Evolutionary conservation across 2,797 vertebrate species (phyloP).

Genomic region (Sebastes taczanowskii): DNA sequence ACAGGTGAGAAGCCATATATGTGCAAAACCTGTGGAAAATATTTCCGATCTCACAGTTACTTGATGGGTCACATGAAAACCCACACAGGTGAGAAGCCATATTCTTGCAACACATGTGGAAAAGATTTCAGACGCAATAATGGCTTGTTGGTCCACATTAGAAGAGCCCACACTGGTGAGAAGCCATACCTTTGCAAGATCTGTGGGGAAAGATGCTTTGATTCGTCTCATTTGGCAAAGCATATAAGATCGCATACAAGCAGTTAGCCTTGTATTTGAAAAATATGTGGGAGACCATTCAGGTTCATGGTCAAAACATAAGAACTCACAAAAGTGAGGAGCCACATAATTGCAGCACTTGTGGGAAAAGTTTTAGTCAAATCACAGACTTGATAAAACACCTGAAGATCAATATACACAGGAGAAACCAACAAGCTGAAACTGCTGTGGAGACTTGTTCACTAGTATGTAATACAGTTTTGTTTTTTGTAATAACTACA

Average conservation of each 20-base stretch:
- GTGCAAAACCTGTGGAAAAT: background rate
- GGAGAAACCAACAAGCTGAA: background rate
- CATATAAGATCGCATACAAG: background rate
- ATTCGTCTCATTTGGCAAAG: background rate
- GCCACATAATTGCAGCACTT: background rate
- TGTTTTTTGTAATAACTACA: too few species aligned
- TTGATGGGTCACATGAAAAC: background rate
- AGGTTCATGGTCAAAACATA: background rate
- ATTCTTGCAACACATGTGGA: background rate
- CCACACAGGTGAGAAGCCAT: background rate
- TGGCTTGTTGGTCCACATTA: background rate
- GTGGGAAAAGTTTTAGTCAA: too few species aligned
- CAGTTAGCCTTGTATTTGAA: background rate
- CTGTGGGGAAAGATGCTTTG: background rate
- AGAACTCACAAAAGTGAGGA: background rate
- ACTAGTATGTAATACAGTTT: too few species aligned
- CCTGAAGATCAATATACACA: background rate
- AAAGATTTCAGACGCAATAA: background rate
- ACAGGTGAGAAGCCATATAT: background rate
- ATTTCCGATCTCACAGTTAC: background rate
- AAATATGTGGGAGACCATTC: background rate
- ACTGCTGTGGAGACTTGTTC: too few species aligned
- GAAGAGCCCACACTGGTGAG: background rate
- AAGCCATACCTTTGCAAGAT: background rate
- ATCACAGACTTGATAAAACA: too few species aligned